Evolutionary conservation across 2,113 vertebrate genomes (phyloP).

Genomic region (Aix galericulata): DNA sequence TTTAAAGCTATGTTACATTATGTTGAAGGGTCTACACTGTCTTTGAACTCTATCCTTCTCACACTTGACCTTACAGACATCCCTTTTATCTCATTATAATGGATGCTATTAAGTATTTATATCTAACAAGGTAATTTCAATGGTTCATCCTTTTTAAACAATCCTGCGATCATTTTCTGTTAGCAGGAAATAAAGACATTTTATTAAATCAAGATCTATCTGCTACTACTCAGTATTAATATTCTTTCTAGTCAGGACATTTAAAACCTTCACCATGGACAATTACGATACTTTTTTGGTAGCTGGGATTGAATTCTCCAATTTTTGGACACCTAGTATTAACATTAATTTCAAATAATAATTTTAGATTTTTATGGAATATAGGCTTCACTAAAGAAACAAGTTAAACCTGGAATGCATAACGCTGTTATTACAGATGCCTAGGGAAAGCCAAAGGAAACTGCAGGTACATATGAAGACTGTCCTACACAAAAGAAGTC

Average conservation of each 20-base stretch:
- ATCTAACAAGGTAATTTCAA: slow-evolving; percentile 60
- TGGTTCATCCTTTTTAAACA: slow-evolving; percentile 52
- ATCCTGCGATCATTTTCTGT: slow-evolving; percentile 29
- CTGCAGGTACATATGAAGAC: not conserved
- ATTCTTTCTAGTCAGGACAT: not conserved
- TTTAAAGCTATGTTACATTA: slow-evolving; percentile 36
- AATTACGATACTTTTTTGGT: not conserved
- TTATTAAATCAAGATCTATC: slow-evolving; percentile 47
- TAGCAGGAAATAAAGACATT: slow-evolving; percentile 53
- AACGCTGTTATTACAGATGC: not conserved
- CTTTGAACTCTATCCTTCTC: slow-evolving; percentile 49
- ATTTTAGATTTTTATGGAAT: slow-evolving; percentile 10
- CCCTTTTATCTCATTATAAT: slow-evolving; percentile 66
- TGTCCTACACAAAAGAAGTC: not conserved
- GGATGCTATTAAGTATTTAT: slow-evolving; percentile 56
- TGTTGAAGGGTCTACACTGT: slow-evolving; percentile 30
- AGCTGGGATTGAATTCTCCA: not conserved
- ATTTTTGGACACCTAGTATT: not conserved
- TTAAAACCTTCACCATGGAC: not conserved
- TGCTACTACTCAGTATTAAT: slow-evolving; percentile 26
- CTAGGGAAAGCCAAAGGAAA: slow-evolving; percentile 15
- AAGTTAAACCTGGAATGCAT: slow-evolving; percentile 10
- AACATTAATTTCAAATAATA: not conserved
- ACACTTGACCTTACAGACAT: slow-evolving; percentile 55
- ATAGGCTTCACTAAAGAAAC: not conserved